Evolutionary conservation across 1,140 invertebrate species (phyloP).

Genomic region (Babylonia areolata): DNA sequence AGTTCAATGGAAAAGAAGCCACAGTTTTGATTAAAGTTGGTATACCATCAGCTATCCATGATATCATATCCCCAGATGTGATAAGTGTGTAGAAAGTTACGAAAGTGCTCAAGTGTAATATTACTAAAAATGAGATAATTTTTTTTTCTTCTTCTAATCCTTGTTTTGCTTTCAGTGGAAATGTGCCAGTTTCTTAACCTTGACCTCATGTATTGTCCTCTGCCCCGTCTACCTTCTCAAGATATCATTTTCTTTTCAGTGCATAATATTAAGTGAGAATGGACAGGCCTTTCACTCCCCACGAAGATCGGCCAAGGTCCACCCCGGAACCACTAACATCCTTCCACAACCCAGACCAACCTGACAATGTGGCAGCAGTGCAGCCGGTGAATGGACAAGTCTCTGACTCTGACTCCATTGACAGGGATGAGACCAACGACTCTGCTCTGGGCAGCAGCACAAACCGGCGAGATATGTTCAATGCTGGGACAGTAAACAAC

Average conservation of each 20-base stretch:
- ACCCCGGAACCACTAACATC: not conserved
- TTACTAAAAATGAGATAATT: too few species aligned
- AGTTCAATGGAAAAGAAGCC: too few species aligned
- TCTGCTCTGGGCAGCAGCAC: not conserved
- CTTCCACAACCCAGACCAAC: not conserved
- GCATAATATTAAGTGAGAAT: not conserved
- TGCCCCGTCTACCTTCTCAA: too few species aligned
- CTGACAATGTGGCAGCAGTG: not conserved
- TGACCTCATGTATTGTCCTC: too few species aligned
- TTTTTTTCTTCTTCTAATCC: too few species aligned
- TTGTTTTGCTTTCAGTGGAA: too few species aligned
- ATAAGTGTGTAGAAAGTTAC: too few species aligned
- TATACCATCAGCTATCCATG: too few species aligned
- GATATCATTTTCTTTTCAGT: not conserved
- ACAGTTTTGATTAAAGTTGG: too few species aligned
- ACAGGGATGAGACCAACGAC: not conserved
- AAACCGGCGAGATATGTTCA: not conserved
- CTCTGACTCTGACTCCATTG: not conserved
- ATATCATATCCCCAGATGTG: too few species aligned
- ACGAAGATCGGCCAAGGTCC: not conserved
- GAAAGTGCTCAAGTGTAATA: too few species aligned
- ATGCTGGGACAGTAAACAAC: not conserved
- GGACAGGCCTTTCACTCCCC: not conserved
- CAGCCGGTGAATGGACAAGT: not conserved
- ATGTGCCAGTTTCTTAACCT: too few species aligned